phyloP scores from a whole-genome alignment of 2,888 invertebrate genomes.

The Graphium colonna region DNA sequence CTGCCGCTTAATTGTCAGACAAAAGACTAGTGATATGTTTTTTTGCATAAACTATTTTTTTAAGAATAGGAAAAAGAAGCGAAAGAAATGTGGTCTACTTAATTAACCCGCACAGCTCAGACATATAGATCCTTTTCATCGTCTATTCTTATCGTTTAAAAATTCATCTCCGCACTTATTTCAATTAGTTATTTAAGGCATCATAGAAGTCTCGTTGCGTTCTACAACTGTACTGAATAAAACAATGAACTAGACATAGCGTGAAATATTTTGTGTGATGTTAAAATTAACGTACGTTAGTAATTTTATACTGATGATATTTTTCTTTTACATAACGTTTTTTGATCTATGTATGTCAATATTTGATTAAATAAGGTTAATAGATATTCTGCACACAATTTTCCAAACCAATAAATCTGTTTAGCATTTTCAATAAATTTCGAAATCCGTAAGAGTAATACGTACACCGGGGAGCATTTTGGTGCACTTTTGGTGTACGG shows the following conservation, averaged over 20 bases:
- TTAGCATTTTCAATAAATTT: not conserved
- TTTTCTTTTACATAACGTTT: not conserved
- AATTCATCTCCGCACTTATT: slow-evolving; percentile 8
- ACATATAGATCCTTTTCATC: not conserved
- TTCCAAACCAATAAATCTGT: too few species aligned
- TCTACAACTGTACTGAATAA: slow-evolving; percentile 20
- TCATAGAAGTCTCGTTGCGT: slow-evolving; percentile 13
- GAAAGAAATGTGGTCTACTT: too few species aligned
- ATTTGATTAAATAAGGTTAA: not conserved
- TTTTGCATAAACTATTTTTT: too few species aligned
- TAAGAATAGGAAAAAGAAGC: too few species aligned
- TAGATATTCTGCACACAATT: too few species aligned
- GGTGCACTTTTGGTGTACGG: too few species aligned
- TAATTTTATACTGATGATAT: not conserved
- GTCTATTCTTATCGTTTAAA: slow-evolving; percentile 7
- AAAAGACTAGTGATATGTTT: too few species aligned
- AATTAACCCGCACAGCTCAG: too few species aligned
- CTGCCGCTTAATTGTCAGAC: too few species aligned
- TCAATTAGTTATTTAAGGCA: slow-evolving; percentile 6
- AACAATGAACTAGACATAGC: slow-evolving; percentile 22
- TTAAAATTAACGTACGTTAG: not conserved
- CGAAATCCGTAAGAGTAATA: slow-evolving; percentile 11
- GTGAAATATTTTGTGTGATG: not conserved
- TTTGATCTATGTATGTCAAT: not conserved
- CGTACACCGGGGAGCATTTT: too few species aligned